These are phyloP conservation scores for Minunthozetes semirufus DNA, from an alignment of 2,888 invertebrate genomes.

Conservation along the genomic window DNA sequence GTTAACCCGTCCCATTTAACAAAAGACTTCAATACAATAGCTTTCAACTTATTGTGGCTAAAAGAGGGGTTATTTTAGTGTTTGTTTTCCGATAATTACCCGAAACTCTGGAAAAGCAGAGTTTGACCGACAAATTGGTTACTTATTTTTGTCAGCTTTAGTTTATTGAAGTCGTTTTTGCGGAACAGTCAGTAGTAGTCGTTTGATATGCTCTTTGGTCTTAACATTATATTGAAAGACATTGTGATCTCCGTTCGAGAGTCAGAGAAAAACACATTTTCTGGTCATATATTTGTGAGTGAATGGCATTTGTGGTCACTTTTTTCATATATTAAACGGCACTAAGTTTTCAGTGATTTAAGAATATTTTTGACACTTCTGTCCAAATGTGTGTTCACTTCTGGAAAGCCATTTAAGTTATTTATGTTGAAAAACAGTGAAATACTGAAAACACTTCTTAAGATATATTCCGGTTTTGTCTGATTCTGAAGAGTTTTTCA, in stretches of 20 bases:
- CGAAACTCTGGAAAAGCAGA: background rate
- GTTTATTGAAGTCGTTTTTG: conserved; percentile 19
- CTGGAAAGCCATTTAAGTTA: conserved; percentile 2
- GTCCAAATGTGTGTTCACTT: conserved; percentile 5
- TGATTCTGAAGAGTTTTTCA: background rate
- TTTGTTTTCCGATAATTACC: background rate
- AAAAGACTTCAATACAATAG: background rate
- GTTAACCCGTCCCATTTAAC: too few relatives aligned
- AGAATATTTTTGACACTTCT: conserved; percentile 1
- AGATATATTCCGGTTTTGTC: background rate
- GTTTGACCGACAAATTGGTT: background rate
- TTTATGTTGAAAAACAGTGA: conserved; percentile 6
- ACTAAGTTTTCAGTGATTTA: background rate
- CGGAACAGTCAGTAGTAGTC: background rate
- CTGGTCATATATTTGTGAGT: background rate
- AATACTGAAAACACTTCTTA: background rate
- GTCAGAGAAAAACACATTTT: conserved; percentile 3
- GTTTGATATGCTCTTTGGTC: conserved; percentile 21
- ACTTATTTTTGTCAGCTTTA: conserved; percentile 23
- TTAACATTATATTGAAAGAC: conserved; percentile 26
- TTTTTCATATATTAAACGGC: background rate
- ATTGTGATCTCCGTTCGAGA: background rate
- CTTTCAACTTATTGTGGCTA: background rate
- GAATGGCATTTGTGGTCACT: background rate
- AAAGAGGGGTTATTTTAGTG: background rate